phyloP scores from a whole-genome alignment of 2,113 vertebrate species.

The Mus spicilegus region DNA sequence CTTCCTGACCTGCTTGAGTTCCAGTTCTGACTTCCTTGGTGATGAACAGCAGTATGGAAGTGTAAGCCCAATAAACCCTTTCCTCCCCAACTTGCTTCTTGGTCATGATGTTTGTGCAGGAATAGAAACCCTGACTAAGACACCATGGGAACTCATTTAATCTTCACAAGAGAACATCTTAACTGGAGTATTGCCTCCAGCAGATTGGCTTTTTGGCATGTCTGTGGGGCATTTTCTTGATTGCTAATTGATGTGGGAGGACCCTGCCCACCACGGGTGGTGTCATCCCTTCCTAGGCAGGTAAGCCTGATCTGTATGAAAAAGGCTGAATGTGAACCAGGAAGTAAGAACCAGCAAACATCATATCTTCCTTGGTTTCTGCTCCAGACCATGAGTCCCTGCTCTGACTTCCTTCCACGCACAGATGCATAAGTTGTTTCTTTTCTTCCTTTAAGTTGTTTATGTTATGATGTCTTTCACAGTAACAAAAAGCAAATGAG shows the following conservation, averaged over 20 bases:
- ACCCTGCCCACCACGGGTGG: too few species aligned
- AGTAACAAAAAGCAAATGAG: neutral
- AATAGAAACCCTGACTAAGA: too few species aligned
- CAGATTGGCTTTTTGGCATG: neutral
- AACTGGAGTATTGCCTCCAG: neutral
- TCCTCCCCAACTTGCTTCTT: too few species aligned
- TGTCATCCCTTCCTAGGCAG: neutral
- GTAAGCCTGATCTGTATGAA: neutral
- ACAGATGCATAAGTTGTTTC: neutral
- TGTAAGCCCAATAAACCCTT: too few species aligned
- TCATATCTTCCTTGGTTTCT: neutral
- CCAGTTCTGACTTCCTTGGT: too few species aligned
- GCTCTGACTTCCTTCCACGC: neutral
- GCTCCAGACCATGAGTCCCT: too few species aligned
- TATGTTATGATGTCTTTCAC: neutral
- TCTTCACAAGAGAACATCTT: neutral
- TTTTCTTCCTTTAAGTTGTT: neutral
- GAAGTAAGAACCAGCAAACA: neutral
- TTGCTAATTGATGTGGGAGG: neutral
- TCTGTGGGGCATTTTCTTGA: neutral
- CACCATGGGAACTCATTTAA: neutral
- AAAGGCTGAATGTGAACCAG: neutral
- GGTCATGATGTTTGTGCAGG: too few species aligned
- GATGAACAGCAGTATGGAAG: too few species aligned
- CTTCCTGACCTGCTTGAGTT: too few species aligned